Evolutionary conservation across 1,140 invertebrate genomes (phyloP).

Genomic region (Colletes latitarsis): DNA sequence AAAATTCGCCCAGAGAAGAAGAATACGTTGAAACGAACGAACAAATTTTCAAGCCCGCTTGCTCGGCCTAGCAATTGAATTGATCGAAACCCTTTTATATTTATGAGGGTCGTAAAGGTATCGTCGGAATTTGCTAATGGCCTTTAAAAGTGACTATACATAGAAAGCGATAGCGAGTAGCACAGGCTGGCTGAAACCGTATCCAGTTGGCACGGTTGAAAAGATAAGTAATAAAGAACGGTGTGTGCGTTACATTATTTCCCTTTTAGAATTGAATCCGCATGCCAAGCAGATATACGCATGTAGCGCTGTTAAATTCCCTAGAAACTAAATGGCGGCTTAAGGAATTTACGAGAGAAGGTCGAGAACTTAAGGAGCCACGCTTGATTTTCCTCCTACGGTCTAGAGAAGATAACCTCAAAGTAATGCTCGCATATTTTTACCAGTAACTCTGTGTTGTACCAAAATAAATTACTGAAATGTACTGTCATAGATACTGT

Average conservation of each 20-base stretch:
- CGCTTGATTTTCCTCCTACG: neutral
- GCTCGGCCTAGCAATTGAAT: neutral
- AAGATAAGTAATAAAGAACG: constrained; percentile 40
- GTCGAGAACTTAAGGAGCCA: neutral
- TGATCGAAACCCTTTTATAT: constrained; percentile 25
- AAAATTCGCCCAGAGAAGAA: no score
- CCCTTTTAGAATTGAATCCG: constrained; percentile 45
- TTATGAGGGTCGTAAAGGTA: constrained; percentile 4
- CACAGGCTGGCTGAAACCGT: neutral
- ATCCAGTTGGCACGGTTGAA: constrained; percentile 21
- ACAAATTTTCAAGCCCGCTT: neutral
- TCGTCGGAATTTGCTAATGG: constrained; percentile 19
- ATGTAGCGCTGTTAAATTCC: constrained; percentile 22
- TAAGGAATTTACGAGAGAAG: constrained; percentile 21
- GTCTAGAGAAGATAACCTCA: neutral
- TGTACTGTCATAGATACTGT: no score
- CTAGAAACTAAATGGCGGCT: constrained; percentile 37
- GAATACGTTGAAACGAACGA: neutral
- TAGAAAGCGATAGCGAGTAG: no score
- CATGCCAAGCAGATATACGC: constrained; percentile 31
- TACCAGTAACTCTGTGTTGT: no score
- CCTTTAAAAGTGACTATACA: constrained; percentile 16
- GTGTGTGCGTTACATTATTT: constrained; percentile 38
- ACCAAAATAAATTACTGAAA: no score
- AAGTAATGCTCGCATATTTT: no score